Evolutionary conservation across 2,888 invertebrate species (phyloP).

Genomic region (Siphlonurus alternatus): DNA sequence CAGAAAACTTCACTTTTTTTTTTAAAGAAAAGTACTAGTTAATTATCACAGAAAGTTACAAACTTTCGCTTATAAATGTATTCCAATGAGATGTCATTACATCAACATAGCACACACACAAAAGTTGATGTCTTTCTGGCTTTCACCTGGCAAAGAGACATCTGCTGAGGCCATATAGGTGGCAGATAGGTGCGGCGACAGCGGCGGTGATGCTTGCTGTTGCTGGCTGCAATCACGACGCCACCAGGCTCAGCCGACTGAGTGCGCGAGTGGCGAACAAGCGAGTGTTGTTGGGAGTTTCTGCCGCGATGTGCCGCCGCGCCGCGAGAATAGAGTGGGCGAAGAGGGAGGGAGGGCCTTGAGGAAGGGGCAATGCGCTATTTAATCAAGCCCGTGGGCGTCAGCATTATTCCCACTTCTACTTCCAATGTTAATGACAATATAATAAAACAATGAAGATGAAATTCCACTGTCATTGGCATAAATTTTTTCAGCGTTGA

Average conservation of each 20-base stretch:
- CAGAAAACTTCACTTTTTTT: too few species aligned
- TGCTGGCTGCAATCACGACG: background rate
- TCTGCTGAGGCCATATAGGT: background rate
- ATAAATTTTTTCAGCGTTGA: too few species aligned
- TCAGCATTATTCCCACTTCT: background rate
- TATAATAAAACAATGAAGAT: too few species aligned
- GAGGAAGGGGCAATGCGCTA: background rate
- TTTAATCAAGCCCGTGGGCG: background rate
- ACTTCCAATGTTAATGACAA: background rate
- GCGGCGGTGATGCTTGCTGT: too few species aligned
- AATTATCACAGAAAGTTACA: too few species aligned
- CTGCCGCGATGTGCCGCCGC: constrained; percentile 11
- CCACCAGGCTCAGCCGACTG: background rate
- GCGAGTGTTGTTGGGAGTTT: constrained; percentile 8
- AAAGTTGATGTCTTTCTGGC: too few species aligned
- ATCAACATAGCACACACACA: too few species aligned
- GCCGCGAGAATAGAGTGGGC: constrained; percentile 21
- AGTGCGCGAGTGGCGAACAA: background rate
- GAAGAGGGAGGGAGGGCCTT: constrained; percentile 12
- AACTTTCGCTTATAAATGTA: background rate
- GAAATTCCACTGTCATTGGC: too few species aligned
- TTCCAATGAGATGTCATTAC: background rate
- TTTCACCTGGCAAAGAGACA: too few species aligned
- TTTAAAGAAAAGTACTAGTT: too few species aligned
- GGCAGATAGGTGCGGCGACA: too few species aligned